Conservation (phyloP, 2,888 invertebrate genomes). For the Philaethria dido region DNA sequence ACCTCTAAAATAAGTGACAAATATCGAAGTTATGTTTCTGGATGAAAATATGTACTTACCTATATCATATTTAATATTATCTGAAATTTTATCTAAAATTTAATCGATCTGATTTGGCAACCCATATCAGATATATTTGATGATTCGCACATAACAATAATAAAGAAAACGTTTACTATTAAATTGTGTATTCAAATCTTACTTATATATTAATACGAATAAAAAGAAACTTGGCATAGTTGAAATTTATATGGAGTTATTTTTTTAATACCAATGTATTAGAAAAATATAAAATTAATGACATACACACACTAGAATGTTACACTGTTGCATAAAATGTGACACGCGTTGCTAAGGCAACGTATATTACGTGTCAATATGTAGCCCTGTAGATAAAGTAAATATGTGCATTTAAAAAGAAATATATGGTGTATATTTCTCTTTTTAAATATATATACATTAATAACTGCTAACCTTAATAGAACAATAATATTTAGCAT, state of each 20-base stretch:
- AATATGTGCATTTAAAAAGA: no score
- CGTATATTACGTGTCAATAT: background rate
- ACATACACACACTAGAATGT: background rate
- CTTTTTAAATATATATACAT: background rate
- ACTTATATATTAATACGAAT: no score
- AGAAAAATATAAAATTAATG: no score
- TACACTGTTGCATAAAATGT: background rate
- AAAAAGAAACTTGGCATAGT: no score
- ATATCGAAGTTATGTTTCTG: background rate
- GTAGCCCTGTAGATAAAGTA: no score
- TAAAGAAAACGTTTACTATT: background rate
- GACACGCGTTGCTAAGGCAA: background rate
- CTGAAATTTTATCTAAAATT: no score
- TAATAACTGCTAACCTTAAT: no score
- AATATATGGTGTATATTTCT: no score
- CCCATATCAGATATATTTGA: background rate
- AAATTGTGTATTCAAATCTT: no score
- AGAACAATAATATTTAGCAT: background rate
- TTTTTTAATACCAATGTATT: no score
- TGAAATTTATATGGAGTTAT: no score
- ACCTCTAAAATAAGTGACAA: background rate
- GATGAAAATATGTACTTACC: background rate
- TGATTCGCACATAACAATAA: background rate
- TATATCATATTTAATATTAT: background rate
- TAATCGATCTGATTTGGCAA: background rate